Conservation (phyloP, 1,140 invertebrate genomes). For the Drepana arcuata region DNA sequence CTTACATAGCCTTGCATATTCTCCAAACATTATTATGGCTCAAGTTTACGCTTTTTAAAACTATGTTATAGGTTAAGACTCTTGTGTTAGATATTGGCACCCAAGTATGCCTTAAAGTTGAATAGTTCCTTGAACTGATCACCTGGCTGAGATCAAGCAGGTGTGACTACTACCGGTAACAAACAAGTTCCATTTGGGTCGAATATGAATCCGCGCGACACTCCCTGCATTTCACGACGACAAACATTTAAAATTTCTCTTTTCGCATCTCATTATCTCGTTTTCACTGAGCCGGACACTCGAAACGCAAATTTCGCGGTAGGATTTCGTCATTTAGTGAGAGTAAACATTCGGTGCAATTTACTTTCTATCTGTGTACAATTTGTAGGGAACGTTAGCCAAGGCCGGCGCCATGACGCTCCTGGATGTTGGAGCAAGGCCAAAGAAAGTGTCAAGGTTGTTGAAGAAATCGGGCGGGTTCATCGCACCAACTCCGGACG, state of each 20-base stretch:
- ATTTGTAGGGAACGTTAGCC: conserved; percentile 16
- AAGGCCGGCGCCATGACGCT: too few species aligned
- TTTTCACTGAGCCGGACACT: conserved; percentile 58
- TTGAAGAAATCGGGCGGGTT: conserved; percentile 61
- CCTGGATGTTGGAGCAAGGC: conserved; percentile 37
- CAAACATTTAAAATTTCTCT: conserved; percentile 70
- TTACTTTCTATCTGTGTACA: conserved; percentile 46
- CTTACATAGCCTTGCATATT: too few species aligned
- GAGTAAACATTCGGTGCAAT: conserved; percentile 49
- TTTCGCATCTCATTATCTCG: conserved; percentile 66
- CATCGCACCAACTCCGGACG: conserved; percentile 46
- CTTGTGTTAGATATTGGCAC: too few species aligned
- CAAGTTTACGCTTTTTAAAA: too few species aligned
- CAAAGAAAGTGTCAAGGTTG: conserved; percentile 69
- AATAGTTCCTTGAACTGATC: too few species aligned
- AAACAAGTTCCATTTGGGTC: conserved; percentile 62
- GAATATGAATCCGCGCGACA: conserved; percentile 49
- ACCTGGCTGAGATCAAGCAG: conserved; percentile 1
- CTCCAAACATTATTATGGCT: too few species aligned
- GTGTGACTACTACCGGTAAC: conserved; percentile 21
- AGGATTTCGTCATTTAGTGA: conserved; percentile 51
- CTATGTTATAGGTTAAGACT: too few species aligned
- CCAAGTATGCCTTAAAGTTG: too few species aligned
- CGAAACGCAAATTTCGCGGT: conserved; percentile 47
- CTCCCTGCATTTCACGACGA: conserved; percentile 61